These are phyloP conservation scores for Mionectes macconnelli DNA, from an alignment of 2,113 vertebrate genomes.

Conservation along the genomic window DNA sequence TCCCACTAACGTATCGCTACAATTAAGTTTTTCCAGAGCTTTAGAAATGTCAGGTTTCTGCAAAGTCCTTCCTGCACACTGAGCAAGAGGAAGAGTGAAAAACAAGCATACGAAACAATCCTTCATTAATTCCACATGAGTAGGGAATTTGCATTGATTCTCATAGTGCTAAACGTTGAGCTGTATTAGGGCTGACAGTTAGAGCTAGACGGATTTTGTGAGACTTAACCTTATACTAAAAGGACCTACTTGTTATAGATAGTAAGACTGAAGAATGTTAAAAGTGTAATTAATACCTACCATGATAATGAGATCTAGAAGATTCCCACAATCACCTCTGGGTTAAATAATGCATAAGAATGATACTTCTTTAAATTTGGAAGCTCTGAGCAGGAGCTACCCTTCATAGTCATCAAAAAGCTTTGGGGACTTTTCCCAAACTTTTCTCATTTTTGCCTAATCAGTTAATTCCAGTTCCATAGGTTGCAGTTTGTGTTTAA, in stretches of 20 bases:
- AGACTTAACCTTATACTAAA: slow-evolving; percentile 69
- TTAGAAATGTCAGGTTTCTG: slow-evolving; percentile 53
- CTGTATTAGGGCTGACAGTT: slow-evolving; percentile 37
- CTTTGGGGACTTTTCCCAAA: slow-evolving; percentile 35
- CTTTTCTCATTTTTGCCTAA: slow-evolving; percentile 56
- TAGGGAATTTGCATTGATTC: slow-evolving; percentile 69
- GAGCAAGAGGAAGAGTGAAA: slow-evolving; percentile 53
- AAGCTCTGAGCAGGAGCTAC: slow-evolving; percentile 67
- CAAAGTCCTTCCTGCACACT: slow-evolving; percentile 42
- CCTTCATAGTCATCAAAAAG: slow-evolving; percentile 63
- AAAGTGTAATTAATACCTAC: slow-evolving; percentile 68
- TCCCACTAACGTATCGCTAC: slow-evolving; percentile 7
- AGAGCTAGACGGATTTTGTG: slow-evolving; percentile 56
- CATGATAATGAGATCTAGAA: slow-evolving; percentile 70
- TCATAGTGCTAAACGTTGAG: slow-evolving; percentile 50
- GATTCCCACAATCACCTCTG: slow-evolving; percentile 38
- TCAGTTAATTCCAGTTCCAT: slow-evolving; percentile 67
- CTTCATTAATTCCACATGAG: slow-evolving; percentile 62
- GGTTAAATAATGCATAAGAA: slow-evolving; percentile 64
- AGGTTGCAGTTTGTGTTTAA: slow-evolving; percentile 63
- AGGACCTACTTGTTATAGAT: slow-evolving; percentile 57
- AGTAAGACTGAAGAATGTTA: slow-evolving; percentile 62
- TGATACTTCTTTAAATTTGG: slow-evolving; percentile 61
- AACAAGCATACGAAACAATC: slow-evolving; percentile 47
- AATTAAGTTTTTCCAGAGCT: slow-evolving; percentile 54